A percentile compares a stretch with the other conserved stretches of the same genome.
Conservation (phyloP, 2,888 invertebrate genomes). For the Hirtodrosophila cameraria region DNA sequence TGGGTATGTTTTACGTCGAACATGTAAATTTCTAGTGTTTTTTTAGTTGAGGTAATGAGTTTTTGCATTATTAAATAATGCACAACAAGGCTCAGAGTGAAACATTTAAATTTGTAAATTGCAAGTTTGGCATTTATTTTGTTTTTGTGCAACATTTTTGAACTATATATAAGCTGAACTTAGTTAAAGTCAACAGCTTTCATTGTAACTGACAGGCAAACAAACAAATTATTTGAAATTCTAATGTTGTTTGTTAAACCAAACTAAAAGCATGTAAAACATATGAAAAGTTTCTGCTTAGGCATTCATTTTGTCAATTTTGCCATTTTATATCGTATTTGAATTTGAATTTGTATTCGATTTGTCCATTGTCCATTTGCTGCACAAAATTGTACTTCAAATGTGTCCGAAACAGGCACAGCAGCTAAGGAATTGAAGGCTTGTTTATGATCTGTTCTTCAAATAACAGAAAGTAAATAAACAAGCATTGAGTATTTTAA, state of each 20-base stretch:
- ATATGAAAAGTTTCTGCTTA: conserved; percentile 7
- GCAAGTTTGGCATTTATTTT: conserved; percentile 4
- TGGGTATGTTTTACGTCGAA: conserved; percentile 15
- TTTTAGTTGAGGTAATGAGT: conserved; percentile 34
- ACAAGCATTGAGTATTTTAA: conserved; percentile 3
- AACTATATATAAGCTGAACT: conserved; percentile 1
- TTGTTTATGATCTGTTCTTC: neutral
- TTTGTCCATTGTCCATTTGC: conserved; percentile 25
- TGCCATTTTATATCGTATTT: conserved; percentile 37
- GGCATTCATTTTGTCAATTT: conserved; percentile 17
- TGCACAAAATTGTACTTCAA: conserved; percentile 21
- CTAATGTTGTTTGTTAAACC: conserved; percentile 12
- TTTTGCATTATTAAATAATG: conserved; percentile 14
- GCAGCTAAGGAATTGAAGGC: neutral
- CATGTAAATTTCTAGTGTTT: neutral
- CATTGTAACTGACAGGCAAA: neutral
- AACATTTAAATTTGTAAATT: neutral
- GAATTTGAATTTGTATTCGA: conserved; percentile 30
- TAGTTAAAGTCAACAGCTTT: neutral
- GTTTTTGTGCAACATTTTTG: conserved; percentile 1
- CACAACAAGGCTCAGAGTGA: conserved; percentile 1
- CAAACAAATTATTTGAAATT: conserved; percentile 28
- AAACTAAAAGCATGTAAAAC: neutral
- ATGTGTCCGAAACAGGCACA: conserved; percentile 31
- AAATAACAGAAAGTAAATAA: neutral